These are phyloP conservation scores for Haemorhous mexicanus DNA, from an alignment of 2,113 vertebrate species.

Conservation along the genomic window DNA sequence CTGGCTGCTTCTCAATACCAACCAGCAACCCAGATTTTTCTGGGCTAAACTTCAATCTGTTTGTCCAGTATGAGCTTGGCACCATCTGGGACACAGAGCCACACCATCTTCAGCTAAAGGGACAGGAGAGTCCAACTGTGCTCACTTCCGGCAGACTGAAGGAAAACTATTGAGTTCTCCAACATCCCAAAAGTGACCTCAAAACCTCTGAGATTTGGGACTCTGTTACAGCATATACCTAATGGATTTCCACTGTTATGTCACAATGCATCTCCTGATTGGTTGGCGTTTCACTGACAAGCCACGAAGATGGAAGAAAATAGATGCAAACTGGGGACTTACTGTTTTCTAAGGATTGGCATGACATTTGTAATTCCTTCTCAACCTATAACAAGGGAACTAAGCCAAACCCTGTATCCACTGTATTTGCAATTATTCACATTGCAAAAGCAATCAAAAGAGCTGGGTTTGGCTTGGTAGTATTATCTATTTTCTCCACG, in stretches of 20 bases:
- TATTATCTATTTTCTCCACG: neutral
- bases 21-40: neutral
- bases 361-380: neutral
- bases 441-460: neutral
- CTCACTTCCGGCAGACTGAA: neutral
- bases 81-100: neutral
- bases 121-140: neutral
- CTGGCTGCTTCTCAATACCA: conserved; percentile 32
- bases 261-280: neutral
- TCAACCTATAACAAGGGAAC: neutral
- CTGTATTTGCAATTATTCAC: neutral
- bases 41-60: neutral
- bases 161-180: neutral
- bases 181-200: neutral
- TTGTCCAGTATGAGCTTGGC: neutral
- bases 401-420: neutral
- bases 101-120: neutral
- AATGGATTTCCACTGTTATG: neutral
- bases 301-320: neutral
- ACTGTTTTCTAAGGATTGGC: neutral
- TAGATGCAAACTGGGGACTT: neutral
- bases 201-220: neutral
- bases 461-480: neutral
- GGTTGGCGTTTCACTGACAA: neutral
- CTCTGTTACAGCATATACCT: neutral